Evolutionary conservation across 2,113 vertebrate genomes (phyloP).

Genomic region (Spilogale gracilis): DNA sequence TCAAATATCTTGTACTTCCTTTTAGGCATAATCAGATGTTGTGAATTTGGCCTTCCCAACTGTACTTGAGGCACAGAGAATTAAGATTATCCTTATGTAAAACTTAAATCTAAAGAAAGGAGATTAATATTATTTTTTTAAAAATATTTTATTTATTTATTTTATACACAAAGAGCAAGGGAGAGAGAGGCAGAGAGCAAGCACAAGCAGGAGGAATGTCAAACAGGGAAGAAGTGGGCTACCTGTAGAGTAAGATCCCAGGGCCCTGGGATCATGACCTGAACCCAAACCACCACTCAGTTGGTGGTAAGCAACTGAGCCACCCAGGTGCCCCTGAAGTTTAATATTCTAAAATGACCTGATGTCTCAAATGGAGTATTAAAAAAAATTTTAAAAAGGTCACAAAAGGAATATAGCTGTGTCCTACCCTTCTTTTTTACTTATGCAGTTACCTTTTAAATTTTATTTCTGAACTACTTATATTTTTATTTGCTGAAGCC

Average conservation of each 20-base stretch:
- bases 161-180: no score
- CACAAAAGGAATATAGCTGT: neutral
- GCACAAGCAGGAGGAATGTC: no score
- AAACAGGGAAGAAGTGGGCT: no score
- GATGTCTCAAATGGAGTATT: slow-evolving; percentile 27
- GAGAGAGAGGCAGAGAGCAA: no score
- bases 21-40: neutral
- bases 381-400: neutral
- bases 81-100: neutral
- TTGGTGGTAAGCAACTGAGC: no score
- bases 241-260: no score
- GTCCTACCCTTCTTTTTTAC: neutral
- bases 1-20: neutral
- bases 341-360: neutral
- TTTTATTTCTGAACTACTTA: slow-evolving; percentile 17
- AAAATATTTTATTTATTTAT: no score
- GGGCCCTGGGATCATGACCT: no score
- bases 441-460: neutral
- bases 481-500: slow-evolving; percentile 55
- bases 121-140: neutral
- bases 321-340: neutral
- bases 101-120: neutral
- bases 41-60: neutral
- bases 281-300: no score
- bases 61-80: neutral